Evolutionary conservation across 1,140 invertebrate genomes (phyloP).

Genomic region (Telenomus remus): DNA sequence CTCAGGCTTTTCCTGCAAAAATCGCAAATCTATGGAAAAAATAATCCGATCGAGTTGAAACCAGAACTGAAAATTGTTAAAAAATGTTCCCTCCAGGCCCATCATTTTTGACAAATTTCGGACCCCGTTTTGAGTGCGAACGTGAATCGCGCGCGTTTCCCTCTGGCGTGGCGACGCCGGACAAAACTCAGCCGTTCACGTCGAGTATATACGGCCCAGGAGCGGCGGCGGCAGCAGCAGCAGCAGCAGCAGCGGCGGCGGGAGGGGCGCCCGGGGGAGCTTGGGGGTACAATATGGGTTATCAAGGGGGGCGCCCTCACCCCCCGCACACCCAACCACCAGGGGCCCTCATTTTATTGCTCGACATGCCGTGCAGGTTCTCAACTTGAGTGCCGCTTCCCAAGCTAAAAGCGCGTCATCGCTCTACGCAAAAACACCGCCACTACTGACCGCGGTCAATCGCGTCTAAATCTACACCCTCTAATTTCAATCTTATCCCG

Average conservation of each 20-base stretch:
- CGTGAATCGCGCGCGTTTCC: constrained; percentile 61
- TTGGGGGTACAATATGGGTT: constrained; percentile 75
- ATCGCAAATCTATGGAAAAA: constrained; percentile 55
- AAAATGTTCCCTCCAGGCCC: constrained; percentile 62
- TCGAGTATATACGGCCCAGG: constrained; percentile 74
- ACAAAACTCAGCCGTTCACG: constrained; percentile 72
- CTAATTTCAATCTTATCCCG: too few relatives aligned
- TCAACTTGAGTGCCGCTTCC: constrained; percentile 63
- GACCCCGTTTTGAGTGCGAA: constrained; percentile 12
- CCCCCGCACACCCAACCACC: constrained; percentile 57
- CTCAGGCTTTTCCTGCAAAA: constrained; percentile 70
- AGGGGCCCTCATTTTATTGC: constrained; percentile 76
- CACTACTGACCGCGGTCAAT: constrained; percentile 60
- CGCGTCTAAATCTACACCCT: neutral
- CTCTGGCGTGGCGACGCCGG: constrained; percentile 64
- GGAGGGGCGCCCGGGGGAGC: constrained; percentile 60
- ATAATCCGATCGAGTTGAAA: constrained; percentile 23
- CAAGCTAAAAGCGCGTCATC: constrained; percentile 47
- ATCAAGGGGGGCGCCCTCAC: constrained; percentile 73
- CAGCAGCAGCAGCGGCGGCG: constrained; percentile 62
- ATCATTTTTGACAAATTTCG: constrained; percentile 72
- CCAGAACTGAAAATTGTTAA: constrained; percentile 65
- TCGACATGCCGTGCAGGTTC: constrained; percentile 63
- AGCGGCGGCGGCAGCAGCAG: constrained; percentile 64
- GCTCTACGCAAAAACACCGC: constrained; percentile 31